Base-by-base conservation (phyloP, 2,113 vertebrate genomes). In the Nettapus auritus region DNA sequence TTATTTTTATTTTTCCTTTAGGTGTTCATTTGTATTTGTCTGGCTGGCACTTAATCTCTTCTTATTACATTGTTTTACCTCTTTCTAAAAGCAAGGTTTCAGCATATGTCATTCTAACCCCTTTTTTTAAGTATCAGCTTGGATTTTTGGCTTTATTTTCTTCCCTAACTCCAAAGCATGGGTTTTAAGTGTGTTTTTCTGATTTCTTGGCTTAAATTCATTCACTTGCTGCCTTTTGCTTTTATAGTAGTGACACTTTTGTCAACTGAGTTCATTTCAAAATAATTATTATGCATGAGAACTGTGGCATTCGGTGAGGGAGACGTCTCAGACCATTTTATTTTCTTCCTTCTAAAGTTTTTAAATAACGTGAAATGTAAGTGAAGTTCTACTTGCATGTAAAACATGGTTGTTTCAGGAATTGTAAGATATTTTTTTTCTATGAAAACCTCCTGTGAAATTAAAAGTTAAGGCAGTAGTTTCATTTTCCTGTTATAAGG, bases 31-130 rank as follows among this genome's bases (percentile, higher is more conserved):
- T 97, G 92, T 97, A 64, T 89, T 96, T 98, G 89, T 97, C 82
- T 99, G 97, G 96, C 96, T 98, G 97, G 96, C 97, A 60, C 81
- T 98, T 79, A 97, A 97, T 94, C 95, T 98, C 89, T 97, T 98
- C 96, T 80, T 98, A 55, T 79, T 97, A 78, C 91, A 86, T 82
- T 89, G 92, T 88, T 97, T 73, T 82, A 42, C 93, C 50, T 83
- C 63, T 80, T 92, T 96, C 57, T 94, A 87, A 97, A 88, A 97
- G 48, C 77, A 78, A 52, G 10, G 17, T 93, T 96, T 96, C 85
- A 95, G 55, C 86, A 50, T 96, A 26, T 91, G 76, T 92, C 86
- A 48, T 95, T 81, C 88, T 96, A 94, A 97, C 79, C 79, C 29
- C 70, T 55, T 86, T 88, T 40, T 91, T 95, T 94, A 93, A 77